Percentiles rank a stretch among this genome's conserved stretches.
These are phyloP conservation scores for Mugil cephalus DNA, from an alignment of 2,113 vertebrate species.

Conservation along the genomic window DNA sequence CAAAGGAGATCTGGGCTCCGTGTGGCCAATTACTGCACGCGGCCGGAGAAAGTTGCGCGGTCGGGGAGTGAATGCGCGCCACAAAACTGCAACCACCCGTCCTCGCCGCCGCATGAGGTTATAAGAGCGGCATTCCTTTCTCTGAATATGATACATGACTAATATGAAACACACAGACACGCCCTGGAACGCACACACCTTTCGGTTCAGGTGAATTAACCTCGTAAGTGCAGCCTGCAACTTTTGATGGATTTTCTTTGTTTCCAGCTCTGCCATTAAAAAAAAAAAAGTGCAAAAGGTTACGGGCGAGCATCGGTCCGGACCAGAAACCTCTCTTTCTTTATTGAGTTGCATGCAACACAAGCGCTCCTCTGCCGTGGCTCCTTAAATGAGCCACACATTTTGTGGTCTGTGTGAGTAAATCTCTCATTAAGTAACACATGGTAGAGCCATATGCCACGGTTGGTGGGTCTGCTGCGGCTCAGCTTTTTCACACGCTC, in stretches of 20 bases:
- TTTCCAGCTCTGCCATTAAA: slow-evolving; percentile 17
- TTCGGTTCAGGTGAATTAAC: slow-evolving; percentile 46
- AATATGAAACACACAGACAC: slow-evolving; percentile 24
- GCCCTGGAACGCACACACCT: slow-evolving; percentile 6
- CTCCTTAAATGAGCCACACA: slow-evolving; percentile 80
- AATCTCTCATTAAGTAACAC: slow-evolving; percentile 84
- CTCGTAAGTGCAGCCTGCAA: neutral
- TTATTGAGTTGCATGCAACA: slow-evolving; percentile 65
- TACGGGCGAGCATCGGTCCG: too few relatives aligned
- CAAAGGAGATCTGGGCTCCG: slow-evolving; percentile 75
- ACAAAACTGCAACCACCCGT: slow-evolving; percentile 48
- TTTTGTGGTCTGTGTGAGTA: slow-evolving; percentile 84
- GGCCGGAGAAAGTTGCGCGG: slow-evolving; percentile 64
- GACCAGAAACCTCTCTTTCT: slow-evolving; percentile 25
- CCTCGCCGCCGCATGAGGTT: slow-evolving; percentile 24
- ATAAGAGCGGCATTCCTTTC: slow-evolving; percentile 42
- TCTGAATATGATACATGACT: slow-evolving; percentile 25
- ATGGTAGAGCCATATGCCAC: slow-evolving; percentile 82
- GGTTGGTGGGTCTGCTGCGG: slow-evolving; percentile 69
- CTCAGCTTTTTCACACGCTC: slow-evolving; percentile 76
- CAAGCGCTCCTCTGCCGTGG: slow-evolving; percentile 64
- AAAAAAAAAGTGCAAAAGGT: slow-evolving; percentile 56
- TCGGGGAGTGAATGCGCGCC: slow-evolving; percentile 52
- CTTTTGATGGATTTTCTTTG: neutral
- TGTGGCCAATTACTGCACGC: slow-evolving; percentile 80